Conservation (phyloP, 2,113 vertebrate species). For the Aldabrachelys gigantea region DNA sequence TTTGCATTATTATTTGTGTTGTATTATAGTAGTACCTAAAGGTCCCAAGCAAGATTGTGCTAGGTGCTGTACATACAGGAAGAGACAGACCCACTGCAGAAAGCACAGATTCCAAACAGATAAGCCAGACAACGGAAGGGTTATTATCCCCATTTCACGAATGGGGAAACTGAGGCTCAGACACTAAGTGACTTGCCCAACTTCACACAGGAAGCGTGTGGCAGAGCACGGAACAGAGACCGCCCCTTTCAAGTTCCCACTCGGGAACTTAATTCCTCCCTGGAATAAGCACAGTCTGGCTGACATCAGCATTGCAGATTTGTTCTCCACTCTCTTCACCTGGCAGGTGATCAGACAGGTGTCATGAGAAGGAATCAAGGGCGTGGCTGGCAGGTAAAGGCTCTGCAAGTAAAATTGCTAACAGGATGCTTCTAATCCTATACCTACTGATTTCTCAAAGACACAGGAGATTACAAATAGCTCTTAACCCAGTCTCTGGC, state of each 20-base stretch:
- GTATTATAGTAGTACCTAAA: neutral
- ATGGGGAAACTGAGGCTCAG: neutral
- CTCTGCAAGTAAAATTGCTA: neutral
- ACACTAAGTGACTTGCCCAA: neutral
- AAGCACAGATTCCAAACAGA: neutral
- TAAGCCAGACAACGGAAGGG: neutral
- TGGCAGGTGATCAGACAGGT: neutral
- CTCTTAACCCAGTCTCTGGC: neutral
- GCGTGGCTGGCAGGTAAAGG: neutral
- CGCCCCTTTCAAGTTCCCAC: neutral
- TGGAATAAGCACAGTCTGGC: neutral
- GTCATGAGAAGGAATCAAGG: neutral
- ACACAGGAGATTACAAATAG: neutral
- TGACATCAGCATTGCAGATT: neutral
- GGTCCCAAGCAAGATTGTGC: neutral
- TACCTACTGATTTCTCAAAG: neutral
- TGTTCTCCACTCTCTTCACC: neutral
- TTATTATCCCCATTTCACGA: neutral
- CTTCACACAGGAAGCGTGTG: neutral
- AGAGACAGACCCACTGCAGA: neutral
- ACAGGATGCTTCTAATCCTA: neutral
- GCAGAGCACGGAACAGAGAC: neutral
- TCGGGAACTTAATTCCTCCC: neutral
- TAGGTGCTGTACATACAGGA: neutral
- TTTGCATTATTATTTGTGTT: neutral